Percentiles rank a stretch among this genome's conserved stretches.
These are phyloP conservation scores for Holocentrus rufus DNA, from an alignment of 2,797 vertebrate genomes.

Conservation along the genomic window DNA sequence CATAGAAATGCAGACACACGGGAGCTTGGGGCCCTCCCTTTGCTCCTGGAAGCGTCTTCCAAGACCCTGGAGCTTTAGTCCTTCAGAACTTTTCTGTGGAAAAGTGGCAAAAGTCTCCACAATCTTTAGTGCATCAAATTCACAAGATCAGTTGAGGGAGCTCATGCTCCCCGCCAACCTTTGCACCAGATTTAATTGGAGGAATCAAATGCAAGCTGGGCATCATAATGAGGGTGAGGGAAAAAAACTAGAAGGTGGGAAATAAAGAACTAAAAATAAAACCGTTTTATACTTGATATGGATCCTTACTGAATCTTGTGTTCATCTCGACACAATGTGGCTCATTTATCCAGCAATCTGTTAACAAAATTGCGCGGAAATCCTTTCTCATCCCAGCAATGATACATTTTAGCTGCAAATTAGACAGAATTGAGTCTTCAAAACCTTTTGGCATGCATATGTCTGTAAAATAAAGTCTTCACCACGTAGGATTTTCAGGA, in stretches of 20 bases:
- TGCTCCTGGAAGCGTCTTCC: too few species aligned
- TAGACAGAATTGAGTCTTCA: neutral
- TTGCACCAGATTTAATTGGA: constrained; percentile 4
- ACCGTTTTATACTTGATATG: too few species aligned
- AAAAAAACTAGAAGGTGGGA: too few species aligned
- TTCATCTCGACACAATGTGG: neutral
- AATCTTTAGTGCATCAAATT: neutral
- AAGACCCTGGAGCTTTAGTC: too few species aligned
- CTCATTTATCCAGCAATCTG: neutral
- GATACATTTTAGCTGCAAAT: neutral
- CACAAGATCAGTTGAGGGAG: constrained; percentile 11
- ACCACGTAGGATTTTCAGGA: neutral
- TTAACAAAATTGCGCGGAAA: too few species aligned
- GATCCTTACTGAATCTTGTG: neutral
- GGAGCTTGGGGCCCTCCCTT: too few species aligned
- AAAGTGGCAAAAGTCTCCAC: constrained; percentile 1
- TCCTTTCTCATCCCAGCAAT: too few species aligned
- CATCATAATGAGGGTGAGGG: neutral
- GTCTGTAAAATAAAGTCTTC: neutral
- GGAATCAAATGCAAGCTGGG: neutral
- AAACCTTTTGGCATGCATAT: neutral
- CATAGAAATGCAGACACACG: too few species aligned
- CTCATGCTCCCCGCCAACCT: neutral
- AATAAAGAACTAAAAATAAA: neutral
- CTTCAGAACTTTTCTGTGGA: too few species aligned